Evolutionary conservation across 2,888 invertebrate genomes (phyloP), one percentile per base, ranked within the genome.

Genomic region (Cetonia aurata): DNA sequence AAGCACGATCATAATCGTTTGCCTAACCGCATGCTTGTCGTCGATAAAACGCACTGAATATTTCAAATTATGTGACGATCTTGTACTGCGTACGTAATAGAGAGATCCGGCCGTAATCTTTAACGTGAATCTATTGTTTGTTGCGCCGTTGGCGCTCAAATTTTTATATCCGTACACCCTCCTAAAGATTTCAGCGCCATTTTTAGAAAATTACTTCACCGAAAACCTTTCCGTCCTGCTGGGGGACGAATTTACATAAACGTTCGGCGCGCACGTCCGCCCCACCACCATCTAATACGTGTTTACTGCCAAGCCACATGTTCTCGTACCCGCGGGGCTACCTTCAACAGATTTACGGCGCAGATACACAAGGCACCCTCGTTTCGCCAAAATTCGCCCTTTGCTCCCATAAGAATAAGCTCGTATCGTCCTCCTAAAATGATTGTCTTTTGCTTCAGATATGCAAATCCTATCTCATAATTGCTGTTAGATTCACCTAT

Each of bases 241-340:
- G 19, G 31, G 53, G 53, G 53, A 53, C n/a, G 53, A 53, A 53
- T 53, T 53, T 53, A 53, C 53, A 53, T 53, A 53, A 53, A 31
- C 25, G 53, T 12, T 31, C 12, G 25, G 25, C 12, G 53, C n/a
- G 25, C 25, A 25, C 25, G 25, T 17, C 25, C 53, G 25, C 31
- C 25, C 25, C 31, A 31, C 53, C 53, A 53, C 53, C 31, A 31
- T 53, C 53, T 53, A 53, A 53, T 19, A 53, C 53, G 53, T 53
- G 53, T 53, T 53, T 53, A 53, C 53, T 53, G 53, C 53, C 53
- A 31, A 53, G n/a, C 53, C 53, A 53, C 53, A 53, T 53, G 53
- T 53, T 53, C 53, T 17, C 53, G 25, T 25, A 31, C 53, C 53
- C 53, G 53, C 53, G 53, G 31, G 53, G 53, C 53, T 31, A 53